Evolutionary conservation across 2,113 vertebrate species (phyloP).

Genomic region (Chaenocephalus aceratus): DNA sequence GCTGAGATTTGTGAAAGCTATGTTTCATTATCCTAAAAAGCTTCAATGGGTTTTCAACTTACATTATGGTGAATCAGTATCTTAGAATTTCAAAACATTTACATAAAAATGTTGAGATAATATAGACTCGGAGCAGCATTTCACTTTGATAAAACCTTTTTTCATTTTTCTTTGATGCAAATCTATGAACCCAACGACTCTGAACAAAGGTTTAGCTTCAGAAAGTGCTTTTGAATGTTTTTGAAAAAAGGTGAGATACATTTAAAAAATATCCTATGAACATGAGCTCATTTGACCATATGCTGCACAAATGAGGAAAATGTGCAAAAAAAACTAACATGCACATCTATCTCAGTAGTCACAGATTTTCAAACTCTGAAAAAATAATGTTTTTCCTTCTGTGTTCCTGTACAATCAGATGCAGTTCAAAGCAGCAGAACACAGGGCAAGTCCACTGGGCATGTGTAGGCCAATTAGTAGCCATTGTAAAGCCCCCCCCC

Average conservation of each 20-base stretch:
- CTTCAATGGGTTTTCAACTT: conserved; percentile 12
- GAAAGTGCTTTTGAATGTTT: conserved; percentile 21
- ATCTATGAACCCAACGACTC: not conserved
- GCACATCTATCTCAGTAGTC: no score
- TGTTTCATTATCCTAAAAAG: conserved; percentile 38
- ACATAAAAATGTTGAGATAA: conserved; percentile 24
- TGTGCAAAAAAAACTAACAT: not conserved
- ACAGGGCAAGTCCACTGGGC: conserved; percentile 16
- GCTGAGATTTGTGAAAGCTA: conserved; percentile 4
- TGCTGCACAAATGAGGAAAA: not conserved
- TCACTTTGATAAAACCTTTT: conserved; percentile 21
- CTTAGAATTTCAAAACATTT: conserved; percentile 7
- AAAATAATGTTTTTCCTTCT: conserved; percentile 1
- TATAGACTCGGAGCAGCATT: conserved; percentile 28
- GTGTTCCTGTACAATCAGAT: conserved; percentile 2
- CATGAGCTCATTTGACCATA: conserved; percentile 1
- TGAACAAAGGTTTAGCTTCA: conserved; percentile 7
- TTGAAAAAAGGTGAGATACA: conserved; percentile 2
- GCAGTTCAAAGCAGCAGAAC: conserved; percentile 19
- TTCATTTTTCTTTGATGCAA: conserved; percentile 24
- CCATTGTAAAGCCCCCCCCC: conserved; percentile 2
- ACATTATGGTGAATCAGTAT: conserved; percentile 13
- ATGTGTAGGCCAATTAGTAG: conserved; percentile 43
- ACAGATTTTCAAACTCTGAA: not conserved
- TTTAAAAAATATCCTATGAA: conserved; percentile 13